Evolutionary conservation across 2,888 invertebrate genomes (phyloP), one percentile per base, ranked within the genome.

Genomic region (Cheilosia scutellata): DNA sequence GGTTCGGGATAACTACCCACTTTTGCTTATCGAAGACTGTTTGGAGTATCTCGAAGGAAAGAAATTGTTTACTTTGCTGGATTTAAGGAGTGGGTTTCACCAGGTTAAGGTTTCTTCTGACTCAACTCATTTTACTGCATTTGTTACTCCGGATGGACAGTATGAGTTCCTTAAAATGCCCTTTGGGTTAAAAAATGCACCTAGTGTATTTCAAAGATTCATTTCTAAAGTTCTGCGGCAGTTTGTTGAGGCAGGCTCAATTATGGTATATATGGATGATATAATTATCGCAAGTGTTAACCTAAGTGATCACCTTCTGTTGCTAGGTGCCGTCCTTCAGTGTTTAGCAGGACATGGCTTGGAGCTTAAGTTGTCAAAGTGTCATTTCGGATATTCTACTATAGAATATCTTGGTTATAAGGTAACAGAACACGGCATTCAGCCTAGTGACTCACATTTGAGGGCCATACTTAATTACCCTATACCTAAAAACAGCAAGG

Each of bases 241-340:
- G 2, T 27, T 60, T 11, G 49, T 37, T 2, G 47, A 42, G 1
- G 9, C 7, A 0, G 5, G 20, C 1, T 13, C 31, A 9, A 57
- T 87, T 25, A 62, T 82, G 11, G 62, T 84, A 27, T 79, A 84
- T 49, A 75, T 79, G 37, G 79, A 84, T 53, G 79, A 84, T 20
- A 84, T 84, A 33, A 16, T 84, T 11, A 37, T 84, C 0, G 79
- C 63, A 4, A 78, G 40, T 31, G 49, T 5, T 49, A 37, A 33
- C 20, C 5, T 47, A 20, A 1, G 20, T 47, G 44, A 63, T 11
- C 62, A 76, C 40, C 37, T 51, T 13, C 37, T 25, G n/a, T 7
- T 49, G 13, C 25, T 49, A 4, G 5, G 3, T 2, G 3, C 13
- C 4, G 31, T 63, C 11, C 20, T 63, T 4, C 29, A 44, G 7